Evolutionary conservation across 2,113 vertebrate species (phyloP).

Genomic region (Pipa parva): DNA sequence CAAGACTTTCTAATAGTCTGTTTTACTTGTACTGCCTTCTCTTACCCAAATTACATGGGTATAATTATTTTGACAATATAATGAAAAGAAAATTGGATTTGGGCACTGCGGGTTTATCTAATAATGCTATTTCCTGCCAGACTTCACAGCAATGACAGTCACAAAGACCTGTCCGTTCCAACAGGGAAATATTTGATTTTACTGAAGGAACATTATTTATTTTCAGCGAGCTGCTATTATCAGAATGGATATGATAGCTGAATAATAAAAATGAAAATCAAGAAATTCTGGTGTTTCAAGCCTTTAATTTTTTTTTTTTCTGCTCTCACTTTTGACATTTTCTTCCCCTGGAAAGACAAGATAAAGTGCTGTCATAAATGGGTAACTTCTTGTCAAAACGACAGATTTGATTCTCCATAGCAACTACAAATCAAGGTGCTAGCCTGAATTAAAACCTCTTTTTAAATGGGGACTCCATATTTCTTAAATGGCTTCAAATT

Average conservation of each 20-base stretch:
- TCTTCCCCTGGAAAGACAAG: slow-evolving; percentile 84
- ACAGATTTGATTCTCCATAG: slow-evolving; percentile 87
- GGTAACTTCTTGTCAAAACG: slow-evolving; percentile 87
- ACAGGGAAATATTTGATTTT: slow-evolving; percentile 85
- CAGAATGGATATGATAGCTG: slow-evolving; percentile 84
- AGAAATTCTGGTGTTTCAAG: slow-evolving; percentile 84
- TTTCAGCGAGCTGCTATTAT: slow-evolving; percentile 82
- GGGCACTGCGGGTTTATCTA: slow-evolving; percentile 82
- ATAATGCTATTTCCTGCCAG: slow-evolving; percentile 81
- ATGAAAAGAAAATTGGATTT: slow-evolving; percentile 87
- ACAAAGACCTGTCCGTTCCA: slow-evolving; percentile 80
- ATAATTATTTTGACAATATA: slow-evolving; percentile 84
- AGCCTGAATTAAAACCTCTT: slow-evolving; percentile 81
- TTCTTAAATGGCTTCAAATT: slow-evolving; percentile 83
- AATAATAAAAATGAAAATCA: slow-evolving; percentile 86
- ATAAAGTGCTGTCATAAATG: slow-evolving; percentile 87
- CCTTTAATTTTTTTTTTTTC: slow-evolving; percentile 79
- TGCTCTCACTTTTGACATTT: slow-evolving; percentile 86
- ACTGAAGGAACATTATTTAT: slow-evolving; percentile 81
- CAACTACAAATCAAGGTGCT: slow-evolving; percentile 84
- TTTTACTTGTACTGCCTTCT: slow-evolving; percentile 77
- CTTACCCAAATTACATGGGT: slow-evolving; percentile 81
- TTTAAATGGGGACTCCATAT: slow-evolving; percentile 80
- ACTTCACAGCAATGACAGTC: slow-evolving; percentile 78
- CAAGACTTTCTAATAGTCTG: slow-evolving; percentile 67